Base-by-base conservation (phyloP, 2,113 vertebrate species). In the Leucoraja erinaceus region DNA sequence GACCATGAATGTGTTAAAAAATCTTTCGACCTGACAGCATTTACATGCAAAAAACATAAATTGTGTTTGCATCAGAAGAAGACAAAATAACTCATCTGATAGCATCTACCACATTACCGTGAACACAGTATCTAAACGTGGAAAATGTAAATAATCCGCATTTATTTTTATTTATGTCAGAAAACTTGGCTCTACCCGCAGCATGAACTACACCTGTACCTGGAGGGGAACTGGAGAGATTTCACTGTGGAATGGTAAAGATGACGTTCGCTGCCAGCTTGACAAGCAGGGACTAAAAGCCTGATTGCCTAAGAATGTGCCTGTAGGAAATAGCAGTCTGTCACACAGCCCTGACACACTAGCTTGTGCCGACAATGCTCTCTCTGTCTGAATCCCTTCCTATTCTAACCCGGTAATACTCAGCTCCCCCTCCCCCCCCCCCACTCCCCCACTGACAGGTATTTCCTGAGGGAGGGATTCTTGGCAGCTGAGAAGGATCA, bases 401-500 rank as follows among this genome's bases (percentile, higher is more conserved):
- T 93, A 94, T 93, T 83, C 93, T 93, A 70, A 91, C 90, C 68
- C 83, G 28, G 61, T 28, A 86, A 86, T 59, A 63, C 59, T 14
- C 59, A 28, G 56, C 38, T 18, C 66, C 38, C 8, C 93, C 86
- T 93, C 93, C 84, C 79, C 93, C 94, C 66, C 38, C 8, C 93
- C 90, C 94, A 93, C 93, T 88, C 79, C 93, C 94, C 93, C 92
- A 77, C 93, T 90, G 93, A 88, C 94, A 95, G 79, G 91, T 94
- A 94, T 96, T 95, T 95, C 93, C 93, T 95, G 47, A 61, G 94
- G 94, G 95, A 95, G 94, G 25, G n/a, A 75, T n/a, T 54, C 90
- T 93, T 77, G 83, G 93, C 61, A 93, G 93, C 93, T 93, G 75
- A 94, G 86, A 4, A 0, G 93, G 88, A 88, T 94, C 83, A 93